Conservation (phyloP, 92 coral and sea anemone genomes). For the Muricea muricata region DNA sequence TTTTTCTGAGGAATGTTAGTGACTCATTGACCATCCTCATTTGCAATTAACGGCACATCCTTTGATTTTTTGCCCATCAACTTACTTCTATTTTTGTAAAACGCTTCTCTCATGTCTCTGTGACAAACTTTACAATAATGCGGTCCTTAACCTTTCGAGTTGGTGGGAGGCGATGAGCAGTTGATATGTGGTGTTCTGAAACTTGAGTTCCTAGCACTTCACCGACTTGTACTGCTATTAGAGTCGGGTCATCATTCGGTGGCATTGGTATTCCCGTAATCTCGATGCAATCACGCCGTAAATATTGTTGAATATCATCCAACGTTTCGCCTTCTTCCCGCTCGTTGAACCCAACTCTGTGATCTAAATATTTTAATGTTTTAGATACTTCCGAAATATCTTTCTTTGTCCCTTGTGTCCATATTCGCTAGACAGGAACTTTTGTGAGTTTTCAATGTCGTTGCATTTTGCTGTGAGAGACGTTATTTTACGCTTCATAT, state of each 20-base stretch:
- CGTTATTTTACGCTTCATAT: background rate
- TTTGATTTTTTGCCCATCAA: constrained; percentile 11
- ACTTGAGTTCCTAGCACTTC: constrained; percentile 2
- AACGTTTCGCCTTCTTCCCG: background rate
- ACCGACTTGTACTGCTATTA: background rate
- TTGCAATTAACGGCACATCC: constrained; percentile 11
- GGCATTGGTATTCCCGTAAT: constrained; percentile 8
- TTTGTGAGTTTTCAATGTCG: background rate
- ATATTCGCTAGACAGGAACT: constrained; percentile 9
- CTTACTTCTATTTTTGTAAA: constrained; percentile 15
- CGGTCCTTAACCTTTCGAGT: constrained; percentile 18
- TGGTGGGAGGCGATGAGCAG: constrained; percentile 8
- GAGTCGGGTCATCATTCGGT: background rate
- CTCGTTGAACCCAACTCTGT: constrained; percentile 14
- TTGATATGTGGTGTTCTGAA: background rate
- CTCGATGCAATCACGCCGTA: constrained; percentile 10
- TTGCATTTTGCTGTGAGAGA: background rate
- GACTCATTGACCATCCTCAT: constrained; percentile 31
- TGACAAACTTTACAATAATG: constrained; percentile 25
- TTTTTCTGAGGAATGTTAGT: constrained; percentile 1
- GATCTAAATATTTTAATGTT: background rate
- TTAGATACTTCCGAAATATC: constrained; percentile 14
- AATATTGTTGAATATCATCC: background rate
- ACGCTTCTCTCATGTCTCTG: constrained; percentile 20
- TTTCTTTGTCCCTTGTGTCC: constrained; percentile 28